Base-by-base conservation (phyloP, 1,140 invertebrate species). In the Zaprionus nigranus region DNA sequence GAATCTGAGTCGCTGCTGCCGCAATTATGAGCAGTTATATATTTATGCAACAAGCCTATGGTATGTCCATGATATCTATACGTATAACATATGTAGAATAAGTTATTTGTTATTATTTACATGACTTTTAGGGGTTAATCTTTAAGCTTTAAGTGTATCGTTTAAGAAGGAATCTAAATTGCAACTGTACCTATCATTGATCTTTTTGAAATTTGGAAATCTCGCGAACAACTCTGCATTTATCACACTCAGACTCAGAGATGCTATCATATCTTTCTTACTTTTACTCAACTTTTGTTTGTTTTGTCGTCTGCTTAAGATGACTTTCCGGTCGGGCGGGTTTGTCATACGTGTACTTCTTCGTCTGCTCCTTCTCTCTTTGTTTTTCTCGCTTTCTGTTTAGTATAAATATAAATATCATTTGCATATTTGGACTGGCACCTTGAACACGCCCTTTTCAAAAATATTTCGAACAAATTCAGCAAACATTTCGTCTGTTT, bases 11-110 rank as follows among this genome's bases (percentile, higher is more conserved):
- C 69, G 70, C 84, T 91, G 90, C 90, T 91, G 90, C 90, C 90
- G 90, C 88, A 86, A 91, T 71, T 57, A 92, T 92, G 90, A 92
- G 79, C 77, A 85, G 83, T 57, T 92, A 92, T 78, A 85, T 81
- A 73, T 85, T 84, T 83, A 87, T 92, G 91, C 90, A 74, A 61
- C 73, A 91, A 79, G 70, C 90, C 61, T 90, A 83, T 75, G 85
- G 84, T 92, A 85, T 80, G 30, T 12, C 5, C 26, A 56, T 30
- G 5, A 28, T 36, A 15, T 36, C 30, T 2, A 58, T 58, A 40
- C 13, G 22, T 26, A 60, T 17, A 38, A 3, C 1, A 38, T 24
- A 11, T 53, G 13, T 20, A 53, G 22, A 15, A 46, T 49, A 49
- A 49, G 46, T 5, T 17, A 20, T 30, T 11, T 3, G 9, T 11